Percentiles rank a stretch among this genome's conserved stretches.
Evolutionary conservation across 1,140 invertebrate species (phyloP).

Genomic region (Drosophila sp.): DNA sequence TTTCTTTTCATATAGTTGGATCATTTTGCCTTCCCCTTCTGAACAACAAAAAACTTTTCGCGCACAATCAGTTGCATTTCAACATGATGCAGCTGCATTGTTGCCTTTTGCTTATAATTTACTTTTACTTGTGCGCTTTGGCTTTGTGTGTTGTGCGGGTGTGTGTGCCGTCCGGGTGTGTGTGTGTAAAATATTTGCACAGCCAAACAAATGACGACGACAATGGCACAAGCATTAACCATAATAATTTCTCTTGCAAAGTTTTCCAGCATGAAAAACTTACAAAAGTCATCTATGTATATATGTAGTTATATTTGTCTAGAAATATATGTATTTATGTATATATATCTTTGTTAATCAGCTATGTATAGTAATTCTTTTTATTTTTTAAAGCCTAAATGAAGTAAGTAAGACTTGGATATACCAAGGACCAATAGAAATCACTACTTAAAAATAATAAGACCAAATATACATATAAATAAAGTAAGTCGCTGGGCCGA

Average conservation of each 20-base stretch:
- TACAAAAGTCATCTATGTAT: constrained; percentile 7
- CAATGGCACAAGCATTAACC: constrained; percentile 70
- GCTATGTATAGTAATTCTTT: constrained; percentile 26
- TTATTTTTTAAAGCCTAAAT: too few relatives aligned
- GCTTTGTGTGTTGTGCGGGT: constrained; percentile 54
- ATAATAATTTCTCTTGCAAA: constrained; percentile 63
- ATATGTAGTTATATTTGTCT: neutral
- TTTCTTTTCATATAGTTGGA: constrained; percentile 13
- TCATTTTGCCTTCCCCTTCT: constrained; percentile 3
- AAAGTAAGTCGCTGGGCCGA: too few relatives aligned
- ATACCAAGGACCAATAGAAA: too few relatives aligned
- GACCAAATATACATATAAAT: too few relatives aligned
- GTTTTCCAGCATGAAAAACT: constrained; percentile 39
- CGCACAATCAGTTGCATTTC: constrained; percentile 80
- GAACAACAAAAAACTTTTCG: constrained; percentile 72
- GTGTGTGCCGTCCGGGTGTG: constrained; percentile 35
- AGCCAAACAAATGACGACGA: constrained; percentile 38
- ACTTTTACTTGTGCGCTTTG: constrained; percentile 73
- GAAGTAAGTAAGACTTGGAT: too few relatives aligned
- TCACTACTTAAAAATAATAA: too few relatives aligned
- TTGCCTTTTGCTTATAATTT: constrained; percentile 79
- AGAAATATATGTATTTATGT: neutral
- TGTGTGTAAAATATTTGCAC: constrained; percentile 73
- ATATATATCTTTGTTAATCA: constrained; percentile 68
- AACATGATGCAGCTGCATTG: constrained; percentile 71